phyloP scores from a whole-genome alignment of 2,888 invertebrate species.

The Noctua comes region DNA sequence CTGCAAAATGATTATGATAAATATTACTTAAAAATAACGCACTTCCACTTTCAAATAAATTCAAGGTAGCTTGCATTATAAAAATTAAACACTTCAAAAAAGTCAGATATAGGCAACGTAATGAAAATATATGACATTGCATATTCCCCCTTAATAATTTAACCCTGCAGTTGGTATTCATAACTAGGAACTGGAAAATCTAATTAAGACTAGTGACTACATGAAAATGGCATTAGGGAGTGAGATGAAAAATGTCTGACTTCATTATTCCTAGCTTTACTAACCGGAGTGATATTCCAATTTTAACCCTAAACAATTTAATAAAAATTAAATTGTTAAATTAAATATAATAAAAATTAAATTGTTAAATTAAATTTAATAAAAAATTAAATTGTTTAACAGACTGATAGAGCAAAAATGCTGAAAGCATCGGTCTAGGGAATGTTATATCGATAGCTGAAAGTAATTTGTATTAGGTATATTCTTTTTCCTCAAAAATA shows the following conservation, averaged over 20 bases:
- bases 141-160: background rate
- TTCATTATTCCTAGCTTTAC: background rate
- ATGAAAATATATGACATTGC: background rate
- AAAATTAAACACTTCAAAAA: background rate
- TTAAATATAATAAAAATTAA: no score
- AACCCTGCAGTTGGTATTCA: conserved; percentile 10
- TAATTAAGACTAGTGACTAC: conserved; percentile 20
- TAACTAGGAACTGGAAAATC: conserved; percentile 10
- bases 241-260: conserved; percentile 21
- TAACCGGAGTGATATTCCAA: background rate
- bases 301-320: background rate
- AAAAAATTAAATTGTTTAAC: no score
- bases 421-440: background rate
- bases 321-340: no score
- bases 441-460: background rate
- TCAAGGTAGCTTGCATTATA: background rate
- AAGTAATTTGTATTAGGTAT: no score
- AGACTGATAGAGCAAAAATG: background rate
- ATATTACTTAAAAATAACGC: background rate
- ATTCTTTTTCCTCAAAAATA: no score
- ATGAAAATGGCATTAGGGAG: conserved; percentile 33
- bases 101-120: background rate
- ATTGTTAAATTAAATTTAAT: no score
- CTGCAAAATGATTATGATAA: conserved; percentile 6
- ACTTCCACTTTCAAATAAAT: background rate